phyloP scores from a whole-genome alignment of 2,113 vertebrate species.

The Microtus montanus region DNA sequence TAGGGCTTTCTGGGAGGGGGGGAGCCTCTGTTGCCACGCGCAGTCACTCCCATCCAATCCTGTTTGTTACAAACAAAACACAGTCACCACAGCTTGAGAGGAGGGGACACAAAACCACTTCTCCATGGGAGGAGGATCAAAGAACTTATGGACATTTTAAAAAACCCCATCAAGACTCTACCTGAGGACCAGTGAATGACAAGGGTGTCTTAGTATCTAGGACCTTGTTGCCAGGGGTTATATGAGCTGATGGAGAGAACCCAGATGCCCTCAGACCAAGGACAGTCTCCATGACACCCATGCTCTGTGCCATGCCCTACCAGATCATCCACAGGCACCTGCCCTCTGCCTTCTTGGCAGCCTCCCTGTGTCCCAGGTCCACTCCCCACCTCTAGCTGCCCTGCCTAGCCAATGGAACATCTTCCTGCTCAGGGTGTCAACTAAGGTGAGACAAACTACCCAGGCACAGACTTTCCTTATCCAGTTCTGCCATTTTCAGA shows the following conservation, averaged over 20 bases:
- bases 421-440: background rate
- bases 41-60: background rate
- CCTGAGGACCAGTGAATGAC: background rate
- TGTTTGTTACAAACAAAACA: background rate
- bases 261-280: background rate
- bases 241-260: background rate
- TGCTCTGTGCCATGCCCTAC: background rate
- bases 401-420: fast-evolving
- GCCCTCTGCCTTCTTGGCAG: background rate
- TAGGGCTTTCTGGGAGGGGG: fast-evolving
- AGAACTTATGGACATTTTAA: too few relatives aligned
- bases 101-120: background rate
- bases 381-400: background rate
- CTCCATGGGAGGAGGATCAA: background rate
- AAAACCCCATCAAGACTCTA: too few relatives aligned
- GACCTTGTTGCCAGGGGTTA: fast-evolving
- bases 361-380: background rate
- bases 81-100: too few relatives aligned
- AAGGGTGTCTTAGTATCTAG: fast-evolving
- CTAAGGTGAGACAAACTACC: background rate
- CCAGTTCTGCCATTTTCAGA: background rate
- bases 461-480: background rate
- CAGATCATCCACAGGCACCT: background rate
- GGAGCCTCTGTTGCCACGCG: background rate
- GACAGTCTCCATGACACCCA: background rate